phyloP scores from a whole-genome alignment of 1,140 invertebrate genomes.

The Ridgeia piscesae region DNA sequence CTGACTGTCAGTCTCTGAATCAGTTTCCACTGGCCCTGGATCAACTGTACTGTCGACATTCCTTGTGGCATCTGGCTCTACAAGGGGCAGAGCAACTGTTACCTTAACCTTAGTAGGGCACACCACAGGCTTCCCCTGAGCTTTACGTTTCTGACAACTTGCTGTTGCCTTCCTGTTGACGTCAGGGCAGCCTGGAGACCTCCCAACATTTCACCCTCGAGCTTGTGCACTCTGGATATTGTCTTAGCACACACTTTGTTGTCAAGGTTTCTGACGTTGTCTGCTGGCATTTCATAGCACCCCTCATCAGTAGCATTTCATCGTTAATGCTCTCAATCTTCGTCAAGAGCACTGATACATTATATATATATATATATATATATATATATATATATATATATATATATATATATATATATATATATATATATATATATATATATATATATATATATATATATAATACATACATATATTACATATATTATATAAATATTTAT shows the following conservation, averaged over 20 bases:
- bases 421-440: too few relatives aligned
- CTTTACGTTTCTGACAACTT: not conserved
- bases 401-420: too few relatives aligned
- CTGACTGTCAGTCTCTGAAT: not conserved
- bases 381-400: too few relatives aligned
- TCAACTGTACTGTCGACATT: not conserved
- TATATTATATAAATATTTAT: too few relatives aligned
- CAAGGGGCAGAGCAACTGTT: not conserved
- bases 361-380: too few relatives aligned
- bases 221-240: not conserved
- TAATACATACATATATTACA: too few relatives aligned
- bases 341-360: too few relatives aligned
- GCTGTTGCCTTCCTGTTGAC: not conserved
- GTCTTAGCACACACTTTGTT: not conserved
- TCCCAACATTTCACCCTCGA: not conserved
- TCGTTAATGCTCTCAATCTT: too few relatives aligned
- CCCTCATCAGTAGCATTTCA: conserved; percentile 9
- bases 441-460: too few relatives aligned
- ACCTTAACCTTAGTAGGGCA: not conserved
- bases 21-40: not conserved
- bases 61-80: not conserved
- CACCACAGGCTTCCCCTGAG: not conserved
- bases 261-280: not conserved
- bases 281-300: not conserved
- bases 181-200: not conserved